phyloP scores from a whole-genome alignment of 2,888 invertebrate species.

The Dolomedes plantarius region DNA sequence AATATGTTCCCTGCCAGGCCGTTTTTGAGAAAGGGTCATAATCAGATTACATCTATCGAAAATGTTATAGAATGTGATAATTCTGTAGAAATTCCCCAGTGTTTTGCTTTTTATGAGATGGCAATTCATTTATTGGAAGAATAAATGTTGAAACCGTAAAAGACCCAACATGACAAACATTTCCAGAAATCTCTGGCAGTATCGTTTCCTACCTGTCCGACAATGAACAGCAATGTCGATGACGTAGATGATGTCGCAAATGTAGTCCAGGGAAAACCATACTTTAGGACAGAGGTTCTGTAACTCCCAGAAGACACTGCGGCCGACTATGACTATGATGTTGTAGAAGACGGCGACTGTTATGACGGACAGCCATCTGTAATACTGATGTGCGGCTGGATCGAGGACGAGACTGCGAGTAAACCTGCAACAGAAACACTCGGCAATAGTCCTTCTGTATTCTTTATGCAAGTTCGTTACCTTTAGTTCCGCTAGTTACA shows the following conservation, averaged over 20 bases:
- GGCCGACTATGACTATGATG: constrained; percentile 90
- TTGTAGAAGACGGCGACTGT: constrained; percentile 94
- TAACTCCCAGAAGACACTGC: constrained; percentile 94
- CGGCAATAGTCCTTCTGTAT: background rate
- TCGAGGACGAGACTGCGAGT: constrained; percentile 81
- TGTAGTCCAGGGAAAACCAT: constrained; percentile 91
- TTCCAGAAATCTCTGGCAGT: no score
- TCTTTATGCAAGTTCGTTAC: no score
- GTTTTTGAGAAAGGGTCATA: no score
- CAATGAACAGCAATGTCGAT: constrained; percentile 90
- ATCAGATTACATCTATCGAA: no score
- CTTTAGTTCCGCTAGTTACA: no score
- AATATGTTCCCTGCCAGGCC: no score
- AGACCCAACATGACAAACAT: no score
- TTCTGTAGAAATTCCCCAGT: no score
- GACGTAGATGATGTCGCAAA: constrained; percentile 90
- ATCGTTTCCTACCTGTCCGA: constrained; percentile 96
- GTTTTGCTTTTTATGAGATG: no score
- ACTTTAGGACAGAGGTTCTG: constrained; percentile 84
- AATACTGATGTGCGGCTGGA: constrained; percentile 87
- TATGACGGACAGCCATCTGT: constrained; percentile 92
- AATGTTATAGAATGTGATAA: no score
- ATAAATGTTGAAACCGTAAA: no score
- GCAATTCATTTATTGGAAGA: no score
- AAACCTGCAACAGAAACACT: constrained; percentile 51